phyloP scores from a whole-genome alignment of 2,113 vertebrate species.

The Aldabrachelys gigantea region DNA sequence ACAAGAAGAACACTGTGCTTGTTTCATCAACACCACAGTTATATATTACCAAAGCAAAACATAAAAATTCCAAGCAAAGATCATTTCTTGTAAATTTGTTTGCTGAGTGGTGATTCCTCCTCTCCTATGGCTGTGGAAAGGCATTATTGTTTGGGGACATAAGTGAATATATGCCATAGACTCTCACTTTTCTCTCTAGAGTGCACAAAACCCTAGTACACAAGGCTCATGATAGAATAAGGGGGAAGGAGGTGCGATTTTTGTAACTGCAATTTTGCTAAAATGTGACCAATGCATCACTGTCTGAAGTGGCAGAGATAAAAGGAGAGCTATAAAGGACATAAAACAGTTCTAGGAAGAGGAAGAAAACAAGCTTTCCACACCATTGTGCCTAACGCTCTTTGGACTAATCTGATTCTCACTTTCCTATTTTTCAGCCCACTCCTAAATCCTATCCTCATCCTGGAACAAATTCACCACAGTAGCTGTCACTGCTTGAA shows the following conservation, averaged over 20 bases:
- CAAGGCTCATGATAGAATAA: slow-evolving; percentile 36
- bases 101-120: slow-evolving; percentile 41
- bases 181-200: slow-evolving; percentile 5
- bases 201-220: neutral
- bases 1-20: neutral
- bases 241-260: neutral
- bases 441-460: slow-evolving; percentile 47
- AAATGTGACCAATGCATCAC: slow-evolving; percentile 17
- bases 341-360: neutral
- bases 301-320: slow-evolving; percentile 24
- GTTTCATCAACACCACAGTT: neutral
- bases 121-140: slow-evolving; percentile 40
- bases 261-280: neutral
- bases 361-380: slow-evolving; percentile 13
- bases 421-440: slow-evolving; percentile 31
- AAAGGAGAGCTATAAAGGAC: slow-evolving; percentile 25
- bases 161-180: neutral
- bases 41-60: slow-evolving; percentile 34
- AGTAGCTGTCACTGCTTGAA: slow-evolving; percentile 51
- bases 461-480: slow-evolving; percentile 56
- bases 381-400: neutral
- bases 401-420: slow-evolving; percentile 28
- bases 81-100: slow-evolving; percentile 39
- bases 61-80: slow-evolving; percentile 22
- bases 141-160: slow-evolving; percentile 42